These are phyloP conservation scores for Dendrocincla fuliginosa DNA, from an alignment of 2,797 vertebrate species.

Conservation along the genomic window DNA sequence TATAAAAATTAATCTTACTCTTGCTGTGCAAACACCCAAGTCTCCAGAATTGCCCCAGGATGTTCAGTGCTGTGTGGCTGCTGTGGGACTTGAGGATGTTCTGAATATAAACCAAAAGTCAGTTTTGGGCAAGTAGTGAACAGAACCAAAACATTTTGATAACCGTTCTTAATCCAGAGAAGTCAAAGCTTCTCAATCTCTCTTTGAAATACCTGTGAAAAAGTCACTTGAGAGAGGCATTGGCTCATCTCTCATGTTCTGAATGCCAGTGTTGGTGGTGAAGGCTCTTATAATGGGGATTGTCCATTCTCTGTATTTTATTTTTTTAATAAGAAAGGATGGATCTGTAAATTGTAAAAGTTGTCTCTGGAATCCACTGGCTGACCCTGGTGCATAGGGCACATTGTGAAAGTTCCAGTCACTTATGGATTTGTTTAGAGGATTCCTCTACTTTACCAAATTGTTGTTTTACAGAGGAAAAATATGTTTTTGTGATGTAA, in stretches of 20 bases:
- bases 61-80: neutral
- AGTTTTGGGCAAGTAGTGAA: neutral
- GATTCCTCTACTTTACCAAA: neutral
- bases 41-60: neutral
- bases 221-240: neutral
- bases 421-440: neutral
- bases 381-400: neutral
- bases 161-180: neutral
- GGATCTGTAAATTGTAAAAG: neutral
- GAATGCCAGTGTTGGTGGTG: neutral
- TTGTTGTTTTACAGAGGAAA: neutral
- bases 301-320: neutral
- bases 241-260: neutral
- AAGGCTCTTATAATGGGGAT: neutral
- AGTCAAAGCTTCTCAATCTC: neutral
- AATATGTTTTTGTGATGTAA: neutral
- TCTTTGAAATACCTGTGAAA: neutral
- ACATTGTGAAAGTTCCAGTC: neutral
- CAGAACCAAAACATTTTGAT: neutral
- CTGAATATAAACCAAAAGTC: neutral
- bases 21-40: neutral
- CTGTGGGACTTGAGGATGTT: neutral
- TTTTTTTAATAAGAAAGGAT: neutral
- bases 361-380: neutral
- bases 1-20: neutral